A percentile compares a stretch with the other conserved stretches of the same genome.
Conservation (phyloP, 2,797 vertebrate genomes). For the Muscicapa striata region DNA sequence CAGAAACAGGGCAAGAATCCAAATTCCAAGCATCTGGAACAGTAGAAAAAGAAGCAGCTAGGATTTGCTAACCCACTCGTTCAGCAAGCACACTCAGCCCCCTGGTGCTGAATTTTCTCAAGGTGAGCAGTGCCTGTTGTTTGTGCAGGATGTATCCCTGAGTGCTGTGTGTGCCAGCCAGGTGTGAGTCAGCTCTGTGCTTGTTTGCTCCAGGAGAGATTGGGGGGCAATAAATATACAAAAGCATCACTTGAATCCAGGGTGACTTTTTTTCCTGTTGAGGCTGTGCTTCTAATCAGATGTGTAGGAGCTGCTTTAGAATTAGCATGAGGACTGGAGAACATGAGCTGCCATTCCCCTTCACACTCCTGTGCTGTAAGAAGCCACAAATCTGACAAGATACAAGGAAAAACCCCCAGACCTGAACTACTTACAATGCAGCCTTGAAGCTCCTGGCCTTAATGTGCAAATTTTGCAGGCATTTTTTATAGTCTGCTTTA, state of each 20-base stretch:
- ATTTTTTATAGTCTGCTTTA: slow-evolving; percentile 58
- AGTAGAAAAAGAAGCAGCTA: background rate
- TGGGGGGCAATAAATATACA: background rate
- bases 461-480: background rate
- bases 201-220: background rate
- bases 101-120: background rate
- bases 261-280: too few relatives aligned
- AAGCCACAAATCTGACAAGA: background rate
- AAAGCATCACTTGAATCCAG: background rate
- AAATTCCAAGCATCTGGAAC: slow-evolving; percentile 61
- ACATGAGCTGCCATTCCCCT: background rate
- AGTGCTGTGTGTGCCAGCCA: fast-evolving
- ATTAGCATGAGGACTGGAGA: background rate
- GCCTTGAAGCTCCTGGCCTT: background rate
- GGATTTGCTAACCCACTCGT: background rate
- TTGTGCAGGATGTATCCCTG: background rate
- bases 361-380: background rate
- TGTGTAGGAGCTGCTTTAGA: background rate
- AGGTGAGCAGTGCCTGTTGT: background rate
- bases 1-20: slow-evolving; percentile 38
- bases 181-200: background rate
- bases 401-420: background rate
- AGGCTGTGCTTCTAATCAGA: background rate
- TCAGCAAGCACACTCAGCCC: background rate
- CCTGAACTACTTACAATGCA: slow-evolving; percentile 18